Percentiles rank a stretch among this genome's conserved stretches.
Evolutionary conservation across 2,113 vertebrate species (phyloP).

Genomic region (Butastur rufipennis): DNA sequence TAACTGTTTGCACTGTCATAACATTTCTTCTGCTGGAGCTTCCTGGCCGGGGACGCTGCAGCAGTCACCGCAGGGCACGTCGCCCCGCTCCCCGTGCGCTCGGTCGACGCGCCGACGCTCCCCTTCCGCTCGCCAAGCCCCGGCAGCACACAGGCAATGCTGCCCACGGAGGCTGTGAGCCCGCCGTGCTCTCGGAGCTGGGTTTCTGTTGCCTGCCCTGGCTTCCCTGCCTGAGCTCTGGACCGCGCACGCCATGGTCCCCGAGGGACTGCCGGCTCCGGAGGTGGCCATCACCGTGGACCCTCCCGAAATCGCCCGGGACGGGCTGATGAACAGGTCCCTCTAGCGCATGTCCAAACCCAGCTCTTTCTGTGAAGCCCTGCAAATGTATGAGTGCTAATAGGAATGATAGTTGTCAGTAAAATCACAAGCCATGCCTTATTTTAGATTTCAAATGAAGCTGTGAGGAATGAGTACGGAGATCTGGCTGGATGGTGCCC

Average conservation of each 20-base stretch:
- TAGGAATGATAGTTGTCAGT: neutral
- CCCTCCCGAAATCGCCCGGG: accelerated
- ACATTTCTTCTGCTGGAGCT: neutral
- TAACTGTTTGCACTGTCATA: conserved; percentile 30
- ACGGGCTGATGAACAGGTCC: accelerated
- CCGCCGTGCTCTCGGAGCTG: neutral
- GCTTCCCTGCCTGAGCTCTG: neutral
- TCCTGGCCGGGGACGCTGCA: neutral
- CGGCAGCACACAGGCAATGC: accelerated
- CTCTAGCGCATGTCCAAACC: neutral
- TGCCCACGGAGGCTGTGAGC: accelerated
- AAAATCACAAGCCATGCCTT: neutral
- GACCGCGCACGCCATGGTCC: accelerated
- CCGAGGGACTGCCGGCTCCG: neutral
- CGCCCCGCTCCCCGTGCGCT: accelerated
- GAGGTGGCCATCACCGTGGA: neutral
- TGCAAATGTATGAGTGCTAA: neutral
- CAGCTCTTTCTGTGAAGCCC: neutral
- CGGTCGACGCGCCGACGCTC: accelerated
- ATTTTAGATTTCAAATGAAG: neutral
- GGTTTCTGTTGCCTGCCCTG: neutral
- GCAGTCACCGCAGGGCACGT: neutral
- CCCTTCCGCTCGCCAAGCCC: accelerated
- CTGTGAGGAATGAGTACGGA: neutral
- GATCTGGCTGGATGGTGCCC: neutral